These are phyloP conservation scores for Heliconius hewitsoni DNA, from an alignment of 1,140 invertebrate genomes.

Conservation along the genomic window DNA sequence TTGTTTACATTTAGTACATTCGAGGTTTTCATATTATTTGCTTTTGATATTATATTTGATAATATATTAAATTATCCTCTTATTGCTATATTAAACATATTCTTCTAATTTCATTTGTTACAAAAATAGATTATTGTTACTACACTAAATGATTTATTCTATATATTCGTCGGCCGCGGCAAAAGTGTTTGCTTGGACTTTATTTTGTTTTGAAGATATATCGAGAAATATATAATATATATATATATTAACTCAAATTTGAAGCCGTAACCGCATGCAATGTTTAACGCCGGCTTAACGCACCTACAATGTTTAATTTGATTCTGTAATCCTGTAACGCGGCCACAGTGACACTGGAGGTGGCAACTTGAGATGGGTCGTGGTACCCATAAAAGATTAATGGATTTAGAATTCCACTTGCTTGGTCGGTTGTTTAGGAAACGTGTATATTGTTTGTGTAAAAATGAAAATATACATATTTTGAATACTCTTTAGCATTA, in stretches of 20 bases:
- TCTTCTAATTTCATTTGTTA: too few relatives aligned
- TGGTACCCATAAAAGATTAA: conserved; percentile 9
- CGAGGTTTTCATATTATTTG: too few relatives aligned
- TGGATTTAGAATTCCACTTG: conserved; percentile 10
- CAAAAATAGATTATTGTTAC: too few relatives aligned
- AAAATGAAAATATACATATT: neutral
- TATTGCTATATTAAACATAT: too few relatives aligned
- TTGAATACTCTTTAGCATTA: neutral
- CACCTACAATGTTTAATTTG: conserved; percentile 8
- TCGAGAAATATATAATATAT: too few relatives aligned
- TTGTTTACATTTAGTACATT: too few relatives aligned
- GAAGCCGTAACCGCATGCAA: neutral
- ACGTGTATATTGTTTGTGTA: neutral
- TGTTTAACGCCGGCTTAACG: neutral
- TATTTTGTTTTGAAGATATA: too few relatives aligned
- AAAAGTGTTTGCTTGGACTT: too few relatives aligned
- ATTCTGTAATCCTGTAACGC: neutral
- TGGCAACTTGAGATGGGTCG: conserved; percentile 13
- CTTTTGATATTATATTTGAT: too few relatives aligned
- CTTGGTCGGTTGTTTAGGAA: neutral
- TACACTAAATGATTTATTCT: too few relatives aligned
- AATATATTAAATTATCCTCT: too few relatives aligned
- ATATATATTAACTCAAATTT: neutral
- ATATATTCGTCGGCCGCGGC: too few relatives aligned
- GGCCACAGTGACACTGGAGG: neutral